These are phyloP conservation scores for Terrapene triunguis DNA, from an alignment of 2,113 vertebrate species.

Conservation along the genomic window DNA sequence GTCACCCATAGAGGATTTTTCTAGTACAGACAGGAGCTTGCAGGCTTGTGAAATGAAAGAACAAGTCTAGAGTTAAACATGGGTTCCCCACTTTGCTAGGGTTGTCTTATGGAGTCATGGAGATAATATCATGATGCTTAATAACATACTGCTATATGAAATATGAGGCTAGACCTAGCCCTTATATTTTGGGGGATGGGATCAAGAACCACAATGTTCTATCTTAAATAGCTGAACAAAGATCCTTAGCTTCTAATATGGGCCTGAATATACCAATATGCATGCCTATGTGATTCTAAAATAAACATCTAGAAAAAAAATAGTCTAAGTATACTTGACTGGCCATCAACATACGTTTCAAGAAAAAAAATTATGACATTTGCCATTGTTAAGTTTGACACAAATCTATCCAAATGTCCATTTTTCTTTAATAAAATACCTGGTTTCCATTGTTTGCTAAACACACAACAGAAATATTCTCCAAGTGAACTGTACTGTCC, in stretches of 20 bases:
- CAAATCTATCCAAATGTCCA: not conserved
- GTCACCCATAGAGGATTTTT: not conserved
- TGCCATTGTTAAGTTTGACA: not conserved
- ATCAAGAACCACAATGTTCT: not conserved
- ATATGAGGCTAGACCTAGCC: not conserved
- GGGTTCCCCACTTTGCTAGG: conserved; percentile 8
- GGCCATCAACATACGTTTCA: not conserved
- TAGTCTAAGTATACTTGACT: not conserved
- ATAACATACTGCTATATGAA: not conserved
- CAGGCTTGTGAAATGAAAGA: not conserved
- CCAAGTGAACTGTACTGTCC: not conserved
- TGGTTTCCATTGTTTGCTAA: not conserved
- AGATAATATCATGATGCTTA: not conserved
- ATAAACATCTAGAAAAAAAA: not conserved
- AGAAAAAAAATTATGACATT: not conserved
- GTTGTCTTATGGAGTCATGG: not conserved
- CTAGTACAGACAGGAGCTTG: not conserved
- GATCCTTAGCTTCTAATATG: not conserved
- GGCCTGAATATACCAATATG: not conserved
- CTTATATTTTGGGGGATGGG: not conserved
- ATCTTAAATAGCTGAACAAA: not conserved
- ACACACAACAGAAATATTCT: not conserved
- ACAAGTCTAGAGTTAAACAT: not conserved
- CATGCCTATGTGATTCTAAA: not conserved
- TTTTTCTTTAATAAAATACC: not conserved